phyloP scores from a whole-genome alignment of 2,888 invertebrate genomes.

The Tetrapedia diversipes region DNA sequence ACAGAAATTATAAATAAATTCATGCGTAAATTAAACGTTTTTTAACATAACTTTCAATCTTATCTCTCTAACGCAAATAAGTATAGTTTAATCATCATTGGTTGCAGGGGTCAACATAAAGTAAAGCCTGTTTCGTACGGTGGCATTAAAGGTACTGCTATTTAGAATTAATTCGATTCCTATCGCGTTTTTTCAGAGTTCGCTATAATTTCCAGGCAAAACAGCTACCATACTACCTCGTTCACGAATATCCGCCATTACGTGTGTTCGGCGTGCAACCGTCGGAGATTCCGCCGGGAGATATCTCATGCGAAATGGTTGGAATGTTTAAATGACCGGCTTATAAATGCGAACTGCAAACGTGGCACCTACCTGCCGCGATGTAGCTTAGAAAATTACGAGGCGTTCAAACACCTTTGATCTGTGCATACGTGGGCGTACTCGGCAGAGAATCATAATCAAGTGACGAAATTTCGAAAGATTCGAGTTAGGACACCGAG shows the following conservation, averaged over 20 bases:
- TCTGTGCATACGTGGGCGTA: constrained; percentile 25
- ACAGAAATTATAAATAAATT: too few relatives aligned
- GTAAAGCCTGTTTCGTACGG: too few relatives aligned
- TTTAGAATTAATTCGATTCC: not conserved
- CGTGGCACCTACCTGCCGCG: not conserved
- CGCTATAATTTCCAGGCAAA: not conserved
- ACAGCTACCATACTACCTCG: not conserved
- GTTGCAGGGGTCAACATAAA: too few relatives aligned
- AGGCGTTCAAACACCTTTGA: constrained; percentile 49
- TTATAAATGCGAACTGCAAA: constrained; percentile 37
- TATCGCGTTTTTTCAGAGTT: not conserved
- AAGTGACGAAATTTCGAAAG: constrained; percentile 47
- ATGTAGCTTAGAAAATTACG: constrained; percentile 45
- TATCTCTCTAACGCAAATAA: too few relatives aligned
- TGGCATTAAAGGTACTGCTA: too few relatives aligned
- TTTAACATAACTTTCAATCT: too few relatives aligned
- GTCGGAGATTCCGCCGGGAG: constrained; percentile 5
- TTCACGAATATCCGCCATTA: not conserved
- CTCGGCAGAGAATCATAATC: constrained; percentile 46
- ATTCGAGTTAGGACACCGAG: constrained; percentile 4
- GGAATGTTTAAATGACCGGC: constrained; percentile 31
- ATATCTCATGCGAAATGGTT: not conserved
- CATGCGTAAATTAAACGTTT: too few relatives aligned
- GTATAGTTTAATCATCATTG: too few relatives aligned
- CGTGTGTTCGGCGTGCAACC: not conserved